Evolutionary conservation across 2,888 invertebrate genomes (phyloP).

Genomic region (Cerastoderma edule): DNA sequence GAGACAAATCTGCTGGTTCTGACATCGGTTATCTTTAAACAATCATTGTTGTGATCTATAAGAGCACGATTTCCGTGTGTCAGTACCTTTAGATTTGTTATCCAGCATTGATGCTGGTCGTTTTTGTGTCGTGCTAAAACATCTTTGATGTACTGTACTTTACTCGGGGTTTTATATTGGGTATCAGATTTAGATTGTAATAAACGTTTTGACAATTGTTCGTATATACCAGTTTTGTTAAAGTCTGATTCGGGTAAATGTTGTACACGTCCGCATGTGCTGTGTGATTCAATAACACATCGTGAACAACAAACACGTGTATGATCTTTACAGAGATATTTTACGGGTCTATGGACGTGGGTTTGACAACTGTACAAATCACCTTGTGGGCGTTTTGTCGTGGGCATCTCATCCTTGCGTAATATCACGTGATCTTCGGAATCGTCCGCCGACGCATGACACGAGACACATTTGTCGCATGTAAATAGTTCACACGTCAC

Average conservation of each 20-base stretch:
- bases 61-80: not conserved
- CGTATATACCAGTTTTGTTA: not conserved
- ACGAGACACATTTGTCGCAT: not conserved
- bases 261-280: not conserved
- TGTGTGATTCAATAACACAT: not conserved
- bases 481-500: constrained; percentile 10
- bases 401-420: not conserved
- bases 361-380: not conserved
- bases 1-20: not conserved
- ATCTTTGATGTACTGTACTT: not conserved
- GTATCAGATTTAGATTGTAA: not conserved
- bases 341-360: not conserved
- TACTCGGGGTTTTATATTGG: not conserved
- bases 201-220: not conserved
- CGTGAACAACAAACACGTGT: not conserved
- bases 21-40: not conserved
- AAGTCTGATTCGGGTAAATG: not conserved
- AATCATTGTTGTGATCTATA: constrained; percentile 10
- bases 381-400: not conserved
- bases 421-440: not conserved
- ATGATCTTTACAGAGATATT: constrained; percentile 6
- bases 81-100: not conserved
- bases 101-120: constrained; percentile 5
- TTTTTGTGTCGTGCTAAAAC: not conserved
- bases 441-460: not conserved